Conservation (phyloP, 2,797 vertebrate species). For the Sciaenops ocellatus region DNA sequence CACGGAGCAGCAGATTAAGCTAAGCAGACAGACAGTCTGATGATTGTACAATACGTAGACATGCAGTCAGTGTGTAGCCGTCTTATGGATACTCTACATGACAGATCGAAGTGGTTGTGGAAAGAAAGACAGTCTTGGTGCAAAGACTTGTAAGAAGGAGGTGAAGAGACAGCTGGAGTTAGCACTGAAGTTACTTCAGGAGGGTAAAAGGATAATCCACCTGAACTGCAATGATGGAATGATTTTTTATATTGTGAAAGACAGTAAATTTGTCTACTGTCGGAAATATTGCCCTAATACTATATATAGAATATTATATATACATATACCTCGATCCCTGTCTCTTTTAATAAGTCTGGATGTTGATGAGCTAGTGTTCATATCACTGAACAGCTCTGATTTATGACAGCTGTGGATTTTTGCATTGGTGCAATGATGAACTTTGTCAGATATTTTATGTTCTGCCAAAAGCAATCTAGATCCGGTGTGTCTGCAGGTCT, state of each 20-base stretch:
- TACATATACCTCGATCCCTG: background rate
- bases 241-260: background rate
- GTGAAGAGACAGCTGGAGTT: constrained; percentile 23
- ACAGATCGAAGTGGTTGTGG: background rate
- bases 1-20: constrained; percentile 6
- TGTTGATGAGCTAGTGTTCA: background rate
- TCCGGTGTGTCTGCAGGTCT: background rate
- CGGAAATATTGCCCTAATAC: background rate
- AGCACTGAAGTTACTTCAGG: background rate
- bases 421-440: background rate
- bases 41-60: background rate
- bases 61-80: background rate
- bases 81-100: background rate
- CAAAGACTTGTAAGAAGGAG: constrained; percentile 23
- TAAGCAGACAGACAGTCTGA: constrained; percentile 4
- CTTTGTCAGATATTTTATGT: background rate
- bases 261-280: background rate
- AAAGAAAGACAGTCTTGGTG: background rate
- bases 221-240: background rate
- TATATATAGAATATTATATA: background rate
- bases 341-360: background rate
- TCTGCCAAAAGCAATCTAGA: background rate
- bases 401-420: background rate
- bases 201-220: background rate
- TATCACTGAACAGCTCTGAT: background rate